Evolutionary conservation across 2,113 vertebrate species (phyloP).

Genomic region (Peromyscus polionotus): DNA sequence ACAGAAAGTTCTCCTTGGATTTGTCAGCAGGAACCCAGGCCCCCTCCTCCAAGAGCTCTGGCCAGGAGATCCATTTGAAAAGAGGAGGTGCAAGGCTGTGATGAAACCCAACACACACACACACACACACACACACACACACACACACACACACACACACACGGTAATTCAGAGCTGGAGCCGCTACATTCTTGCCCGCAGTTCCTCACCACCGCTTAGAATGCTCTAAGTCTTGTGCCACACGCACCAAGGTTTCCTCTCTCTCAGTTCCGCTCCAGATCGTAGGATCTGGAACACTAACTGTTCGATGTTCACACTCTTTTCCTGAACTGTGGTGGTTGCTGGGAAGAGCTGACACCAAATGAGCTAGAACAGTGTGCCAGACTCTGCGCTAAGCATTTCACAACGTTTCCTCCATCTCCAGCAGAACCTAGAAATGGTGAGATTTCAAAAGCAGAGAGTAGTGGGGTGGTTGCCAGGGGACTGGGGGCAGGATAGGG

Average conservation of each 20-base stretch:
- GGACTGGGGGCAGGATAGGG: neutral
- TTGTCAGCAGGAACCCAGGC: neutral
- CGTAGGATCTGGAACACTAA: neutral
- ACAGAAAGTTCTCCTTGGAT: neutral
- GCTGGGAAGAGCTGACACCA: neutral
- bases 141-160: neutral
- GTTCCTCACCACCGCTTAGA: neutral
- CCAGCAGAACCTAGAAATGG: neutral
- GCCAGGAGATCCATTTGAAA: neutral
- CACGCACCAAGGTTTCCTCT: too few species aligned
- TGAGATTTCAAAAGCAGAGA: neutral
- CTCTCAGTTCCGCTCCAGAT: neutral
- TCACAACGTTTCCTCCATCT: neutral
- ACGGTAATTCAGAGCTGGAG: neutral
- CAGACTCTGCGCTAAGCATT: neutral
- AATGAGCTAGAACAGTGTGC: neutral
- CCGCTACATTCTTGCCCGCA: fast-evolving
- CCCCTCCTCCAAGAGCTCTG: neutral
- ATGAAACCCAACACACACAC: neutral
- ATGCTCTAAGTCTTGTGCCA: neutral
- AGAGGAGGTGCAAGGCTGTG: neutral
- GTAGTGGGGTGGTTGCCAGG: neutral
- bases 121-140: too few species aligned
- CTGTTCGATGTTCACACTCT: neutral
- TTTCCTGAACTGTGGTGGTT: neutral